A percentile compares a stretch with the other conserved stretches of the same genome.
phyloP scores from a whole-genome alignment of 2,113 vertebrate species.

The Artemisiospiza belli region DNA sequence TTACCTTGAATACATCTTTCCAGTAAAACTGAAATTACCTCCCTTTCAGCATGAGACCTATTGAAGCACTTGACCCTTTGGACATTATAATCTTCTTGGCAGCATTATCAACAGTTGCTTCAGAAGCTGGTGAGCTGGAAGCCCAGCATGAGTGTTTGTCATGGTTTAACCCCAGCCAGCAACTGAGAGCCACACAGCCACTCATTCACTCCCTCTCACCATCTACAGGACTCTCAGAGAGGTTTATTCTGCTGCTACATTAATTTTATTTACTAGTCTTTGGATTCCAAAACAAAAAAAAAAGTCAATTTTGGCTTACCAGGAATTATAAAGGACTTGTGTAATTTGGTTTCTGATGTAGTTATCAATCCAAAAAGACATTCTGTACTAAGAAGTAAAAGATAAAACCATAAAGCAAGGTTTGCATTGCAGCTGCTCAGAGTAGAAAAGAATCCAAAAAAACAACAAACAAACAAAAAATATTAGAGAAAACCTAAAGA shows the following conservation, averaged over 20 bases:
- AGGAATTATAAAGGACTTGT: background rate
- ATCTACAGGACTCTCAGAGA: background rate
- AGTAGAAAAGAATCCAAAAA: background rate
- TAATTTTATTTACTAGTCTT: background rate
- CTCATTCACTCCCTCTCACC: background rate
- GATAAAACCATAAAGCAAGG: constrained; percentile 9
- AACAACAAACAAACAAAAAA: background rate
- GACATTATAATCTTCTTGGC: background rate
- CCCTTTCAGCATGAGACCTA: background rate
- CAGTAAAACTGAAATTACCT: background rate
- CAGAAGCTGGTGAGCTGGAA: background rate
- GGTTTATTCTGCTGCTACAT: background rate
- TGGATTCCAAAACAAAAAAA: background rate
- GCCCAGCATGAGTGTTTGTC: background rate
- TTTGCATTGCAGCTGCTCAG: background rate
- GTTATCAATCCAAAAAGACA: constrained; percentile 2
- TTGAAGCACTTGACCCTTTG: background rate
- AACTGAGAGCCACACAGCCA: background rate
- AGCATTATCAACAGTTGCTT: background rate
- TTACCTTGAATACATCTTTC: background rate
- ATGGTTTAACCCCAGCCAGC: background rate
- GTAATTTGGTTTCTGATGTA: constrained; percentile 20
- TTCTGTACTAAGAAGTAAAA: background rate
- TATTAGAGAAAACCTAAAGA: background rate
- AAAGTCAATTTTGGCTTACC: background rate